phyloP scores from a whole-genome alignment of 30 jellyfish, hydroid and myxozoan genomes.

The Sanderia malayensis region DNA sequence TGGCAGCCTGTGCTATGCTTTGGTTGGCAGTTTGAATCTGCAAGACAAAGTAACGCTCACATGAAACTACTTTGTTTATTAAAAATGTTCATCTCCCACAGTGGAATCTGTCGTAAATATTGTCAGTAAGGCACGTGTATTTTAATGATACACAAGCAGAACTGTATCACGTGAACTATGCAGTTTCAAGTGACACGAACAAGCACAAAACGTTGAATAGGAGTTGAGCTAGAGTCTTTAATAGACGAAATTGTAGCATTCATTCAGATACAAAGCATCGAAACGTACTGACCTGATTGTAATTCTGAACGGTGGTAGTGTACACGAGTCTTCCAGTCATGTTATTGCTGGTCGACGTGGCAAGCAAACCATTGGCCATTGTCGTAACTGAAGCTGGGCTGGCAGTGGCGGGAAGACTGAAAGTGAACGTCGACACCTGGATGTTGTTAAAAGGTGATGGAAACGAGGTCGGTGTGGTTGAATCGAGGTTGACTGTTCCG shows the following conservation, averaged over 20 bases:
- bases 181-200: too few species aligned
- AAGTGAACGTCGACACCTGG: slow-evolving; percentile 53
- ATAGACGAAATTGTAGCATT: too few species aligned
- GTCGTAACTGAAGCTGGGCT: slow-evolving; percentile 75
- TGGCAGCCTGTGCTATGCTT: slow-evolving; percentile 78
- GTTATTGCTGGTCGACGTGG: slow-evolving; percentile 64
- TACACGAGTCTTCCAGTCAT: slow-evolving; percentile 63
- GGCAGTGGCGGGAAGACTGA: slow-evolving; percentile 45
- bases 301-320: slow-evolving; percentile 55
- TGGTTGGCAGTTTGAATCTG: slow-evolving; percentile 80
- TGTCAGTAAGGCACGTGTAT: too few species aligned
- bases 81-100: too few species aligned
- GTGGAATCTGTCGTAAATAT: too few species aligned
- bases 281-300: slow-evolving; percentile 56
- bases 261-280: too few species aligned
- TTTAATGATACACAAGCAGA: too few species aligned
- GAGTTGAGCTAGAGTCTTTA: too few species aligned
- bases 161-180: too few species aligned
- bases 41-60: too few species aligned
- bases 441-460: slow-evolving; percentile 72
- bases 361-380: slow-evolving; percentile 78
- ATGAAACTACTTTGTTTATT: too few species aligned
- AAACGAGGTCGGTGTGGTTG: slow-evolving; percentile 67
- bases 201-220: too few species aligned
- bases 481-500: slow-evolving; percentile 70